Percentiles rank a stretch among this genome's conserved stretches.
These are phyloP conservation scores for Aphidius ervi DNA, from an alignment of 1,140 invertebrate species.

Conservation along the genomic window DNA sequence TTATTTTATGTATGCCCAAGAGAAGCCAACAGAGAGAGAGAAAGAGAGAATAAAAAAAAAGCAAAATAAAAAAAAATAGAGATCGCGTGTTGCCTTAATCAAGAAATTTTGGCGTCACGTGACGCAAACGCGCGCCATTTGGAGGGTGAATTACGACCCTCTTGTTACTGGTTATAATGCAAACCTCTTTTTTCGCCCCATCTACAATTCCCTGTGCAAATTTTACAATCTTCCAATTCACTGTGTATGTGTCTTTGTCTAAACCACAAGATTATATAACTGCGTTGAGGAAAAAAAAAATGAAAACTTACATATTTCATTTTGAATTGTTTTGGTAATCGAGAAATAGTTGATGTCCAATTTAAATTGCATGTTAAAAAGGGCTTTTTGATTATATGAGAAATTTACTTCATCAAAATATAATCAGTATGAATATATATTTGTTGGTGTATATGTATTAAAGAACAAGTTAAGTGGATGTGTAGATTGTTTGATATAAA, in stretches of 20 bases:
- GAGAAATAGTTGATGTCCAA: conserved; percentile 21
- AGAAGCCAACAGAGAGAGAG: neutral
- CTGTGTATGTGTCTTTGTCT: too few species aligned
- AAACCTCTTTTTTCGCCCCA: too few species aligned
- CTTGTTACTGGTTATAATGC: conserved; percentile 1
- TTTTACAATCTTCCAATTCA: too few species aligned
- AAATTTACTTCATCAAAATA: too few species aligned
- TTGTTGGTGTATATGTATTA: too few species aligned
- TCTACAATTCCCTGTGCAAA: too few species aligned
- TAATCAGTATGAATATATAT: too few species aligned
- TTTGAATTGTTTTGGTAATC: conserved; percentile 10
- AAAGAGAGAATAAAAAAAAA: conserved; percentile 3
- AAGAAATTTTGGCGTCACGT: conserved; percentile 46
- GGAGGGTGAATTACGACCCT: conserved; percentile 35
- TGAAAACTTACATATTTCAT: neutral
- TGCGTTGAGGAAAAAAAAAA: neutral
- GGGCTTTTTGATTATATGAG: too few species aligned
- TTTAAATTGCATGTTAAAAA: too few species aligned
- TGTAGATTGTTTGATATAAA: neutral
- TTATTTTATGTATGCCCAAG: too few species aligned
- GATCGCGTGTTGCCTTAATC: conserved; percentile 43
- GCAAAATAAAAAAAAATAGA: neutral
- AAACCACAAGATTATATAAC: neutral
- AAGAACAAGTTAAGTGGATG: neutral
- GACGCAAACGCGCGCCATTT: conserved; percentile 33